phyloP scores from a whole-genome alignment of 2,113 vertebrate genomes.

The Pseudonaja textilis region DNA sequence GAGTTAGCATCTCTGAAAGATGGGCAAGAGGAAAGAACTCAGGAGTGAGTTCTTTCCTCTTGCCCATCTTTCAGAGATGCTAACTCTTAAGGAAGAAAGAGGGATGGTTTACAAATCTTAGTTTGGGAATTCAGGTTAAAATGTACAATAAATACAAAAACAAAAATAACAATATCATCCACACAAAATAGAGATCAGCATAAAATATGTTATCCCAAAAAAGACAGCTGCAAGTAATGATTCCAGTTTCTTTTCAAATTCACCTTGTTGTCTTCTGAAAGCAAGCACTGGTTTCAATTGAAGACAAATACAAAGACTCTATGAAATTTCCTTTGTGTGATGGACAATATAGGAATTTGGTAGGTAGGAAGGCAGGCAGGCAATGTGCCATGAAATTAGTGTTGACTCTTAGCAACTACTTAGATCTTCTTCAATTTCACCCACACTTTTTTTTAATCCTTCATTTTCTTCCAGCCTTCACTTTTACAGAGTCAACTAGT shows the following conservation, averaged over 20 bases:
- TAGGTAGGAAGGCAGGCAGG: neutral
- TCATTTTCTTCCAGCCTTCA: neutral
- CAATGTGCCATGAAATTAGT: neutral
- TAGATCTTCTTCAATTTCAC: neutral
- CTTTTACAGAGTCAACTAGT: neutral
- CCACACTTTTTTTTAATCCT: neutral
- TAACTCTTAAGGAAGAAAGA: neutral
- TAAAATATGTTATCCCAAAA: neutral
- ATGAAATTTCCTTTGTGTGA: neutral
- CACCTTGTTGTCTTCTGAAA: neutral
- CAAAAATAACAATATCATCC: neutral
- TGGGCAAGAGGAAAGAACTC: no score
- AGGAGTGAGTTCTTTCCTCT: neutral
- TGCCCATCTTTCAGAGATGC: neutral
- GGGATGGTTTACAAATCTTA: neutral
- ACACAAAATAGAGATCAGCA: neutral
- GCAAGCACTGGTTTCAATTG: neutral
- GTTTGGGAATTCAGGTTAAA: neutral
- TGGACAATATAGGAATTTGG: neutral
- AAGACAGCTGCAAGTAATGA: neutral
- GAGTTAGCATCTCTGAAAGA: no score
- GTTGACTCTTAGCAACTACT: neutral
- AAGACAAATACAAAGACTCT: neutral
- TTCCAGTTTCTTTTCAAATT: neutral
- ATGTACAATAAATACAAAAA: neutral